Conservation (phyloP, 2,113 vertebrate species). For the Phalacrocorax pelagicus region DNA sequence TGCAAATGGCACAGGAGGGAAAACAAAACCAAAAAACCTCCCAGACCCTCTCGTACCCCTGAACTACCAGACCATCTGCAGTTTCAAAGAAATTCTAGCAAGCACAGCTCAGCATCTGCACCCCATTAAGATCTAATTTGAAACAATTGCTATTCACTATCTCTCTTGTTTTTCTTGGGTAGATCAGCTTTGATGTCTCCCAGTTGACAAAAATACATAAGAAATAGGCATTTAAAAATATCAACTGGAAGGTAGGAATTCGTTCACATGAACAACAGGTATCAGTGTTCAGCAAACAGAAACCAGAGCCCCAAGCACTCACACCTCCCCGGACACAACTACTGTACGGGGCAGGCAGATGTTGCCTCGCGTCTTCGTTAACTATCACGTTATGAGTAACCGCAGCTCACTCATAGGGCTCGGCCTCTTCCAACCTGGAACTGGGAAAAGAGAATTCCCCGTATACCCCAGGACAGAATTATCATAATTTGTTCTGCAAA, state of each 20-base stretch:
- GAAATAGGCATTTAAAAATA: constrained; percentile 8
- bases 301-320: not conserved
- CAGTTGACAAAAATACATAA: constrained; percentile 23
- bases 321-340: not conserved
- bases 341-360: not conserved
- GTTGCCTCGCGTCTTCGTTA: not conserved
- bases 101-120: constrained; percentile 51
- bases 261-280: constrained; percentile 5
- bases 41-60: constrained; percentile 20
- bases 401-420: not conserved
- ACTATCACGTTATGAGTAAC: not conserved
- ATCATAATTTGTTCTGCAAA: not conserved
- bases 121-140: constrained; percentile 55
- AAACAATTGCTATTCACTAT: constrained; percentile 63
- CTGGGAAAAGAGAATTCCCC: fast-evolving
- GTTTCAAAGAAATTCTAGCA: constrained; percentile 59
- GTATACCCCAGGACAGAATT: not conserved
- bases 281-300: not conserved
- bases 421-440: not conserved
- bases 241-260: not conserved
- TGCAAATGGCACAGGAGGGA: constrained; percentile 48
- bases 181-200: constrained; percentile 55
- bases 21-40: constrained; percentile 24
- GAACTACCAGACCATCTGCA: constrained; percentile 57
- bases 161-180: constrained; percentile 56